Evolutionary conservation across 1,140 invertebrate species (phyloP).

Genomic region (Caenorhabditis remanei): DNA sequence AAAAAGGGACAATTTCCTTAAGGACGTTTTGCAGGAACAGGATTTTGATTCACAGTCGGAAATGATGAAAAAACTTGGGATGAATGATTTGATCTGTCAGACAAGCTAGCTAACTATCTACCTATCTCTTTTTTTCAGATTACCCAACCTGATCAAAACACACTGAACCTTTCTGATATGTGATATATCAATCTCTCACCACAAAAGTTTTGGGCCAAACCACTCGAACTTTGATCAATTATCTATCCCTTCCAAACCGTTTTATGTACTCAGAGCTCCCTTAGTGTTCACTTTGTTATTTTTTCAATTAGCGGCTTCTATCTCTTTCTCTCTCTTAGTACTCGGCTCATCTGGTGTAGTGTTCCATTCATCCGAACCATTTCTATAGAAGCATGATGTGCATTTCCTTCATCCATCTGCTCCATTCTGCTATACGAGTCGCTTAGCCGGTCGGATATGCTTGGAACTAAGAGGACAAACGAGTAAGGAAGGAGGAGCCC

Average conservation of each 20-base stretch:
- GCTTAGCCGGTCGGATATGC: neutral
- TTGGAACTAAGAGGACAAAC: neutral
- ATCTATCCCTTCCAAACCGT: neutral
- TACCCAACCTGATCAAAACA: no score
- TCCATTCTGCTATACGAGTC: constrained; percentile 20
- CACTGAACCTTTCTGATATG: no score
- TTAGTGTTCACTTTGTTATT: neutral
- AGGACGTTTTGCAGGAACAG: no score
- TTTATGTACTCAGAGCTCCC: constrained; percentile 1
- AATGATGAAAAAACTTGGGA: no score
- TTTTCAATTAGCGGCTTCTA: constrained; percentile 18
- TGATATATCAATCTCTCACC: neutral
- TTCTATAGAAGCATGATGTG: neutral
- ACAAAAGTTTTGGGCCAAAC: neutral
- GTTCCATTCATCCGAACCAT: neutral
- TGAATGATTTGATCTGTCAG: no score
- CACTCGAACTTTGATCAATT: constrained; percentile 47
- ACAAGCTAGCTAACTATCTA: no score
- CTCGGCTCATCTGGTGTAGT: neutral
- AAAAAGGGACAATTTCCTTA: neutral
- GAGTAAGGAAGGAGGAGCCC: neutral
- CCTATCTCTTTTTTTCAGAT: no score
- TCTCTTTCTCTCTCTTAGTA: neutral
- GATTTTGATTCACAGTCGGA: no score
- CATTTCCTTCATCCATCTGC: constrained; percentile 15